These are phyloP conservation scores for Tenthredo notha DNA, from an alignment of 2,888 invertebrate genomes.

Conservation along the genomic window DNA sequence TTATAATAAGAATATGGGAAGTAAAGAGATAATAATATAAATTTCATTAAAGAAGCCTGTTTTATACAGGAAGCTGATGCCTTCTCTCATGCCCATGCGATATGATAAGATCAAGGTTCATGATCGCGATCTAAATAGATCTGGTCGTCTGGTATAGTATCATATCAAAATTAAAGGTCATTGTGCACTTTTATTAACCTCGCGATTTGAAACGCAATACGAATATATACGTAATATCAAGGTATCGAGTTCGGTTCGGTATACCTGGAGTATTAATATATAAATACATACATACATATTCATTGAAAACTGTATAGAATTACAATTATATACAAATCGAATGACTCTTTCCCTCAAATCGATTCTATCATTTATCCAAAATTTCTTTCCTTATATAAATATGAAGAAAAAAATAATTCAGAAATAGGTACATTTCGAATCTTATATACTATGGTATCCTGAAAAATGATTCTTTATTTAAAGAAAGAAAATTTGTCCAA, in stretches of 20 bases:
- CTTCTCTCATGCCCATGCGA: neutral
- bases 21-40: neutral
- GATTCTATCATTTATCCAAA: neutral
- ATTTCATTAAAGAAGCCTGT: neutral
- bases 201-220: neutral
- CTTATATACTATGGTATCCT: neutral
- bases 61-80: conserved; percentile 34
- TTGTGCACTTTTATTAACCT: neutral
- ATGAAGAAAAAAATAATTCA: neutral
- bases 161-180: conserved; percentile 8
- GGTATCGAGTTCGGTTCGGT: neutral
- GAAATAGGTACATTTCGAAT: neutral
- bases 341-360: neutral
- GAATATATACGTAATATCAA: neutral
- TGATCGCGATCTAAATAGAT: neutral
- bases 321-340: neutral
- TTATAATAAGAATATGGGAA: neutral
- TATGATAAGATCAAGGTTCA: conserved; percentile 26
- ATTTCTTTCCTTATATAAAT: neutral
- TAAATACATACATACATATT: too few species aligned
- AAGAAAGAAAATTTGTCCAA: neutral
- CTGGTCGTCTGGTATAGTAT: neutral
- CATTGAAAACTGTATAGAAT: conserved; percentile 26
- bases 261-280: neutral
- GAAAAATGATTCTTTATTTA: neutral